Evolutionary conservation across 2,113 vertebrate genomes (phyloP).

Genomic region (Alexandromys fortis): DNA sequence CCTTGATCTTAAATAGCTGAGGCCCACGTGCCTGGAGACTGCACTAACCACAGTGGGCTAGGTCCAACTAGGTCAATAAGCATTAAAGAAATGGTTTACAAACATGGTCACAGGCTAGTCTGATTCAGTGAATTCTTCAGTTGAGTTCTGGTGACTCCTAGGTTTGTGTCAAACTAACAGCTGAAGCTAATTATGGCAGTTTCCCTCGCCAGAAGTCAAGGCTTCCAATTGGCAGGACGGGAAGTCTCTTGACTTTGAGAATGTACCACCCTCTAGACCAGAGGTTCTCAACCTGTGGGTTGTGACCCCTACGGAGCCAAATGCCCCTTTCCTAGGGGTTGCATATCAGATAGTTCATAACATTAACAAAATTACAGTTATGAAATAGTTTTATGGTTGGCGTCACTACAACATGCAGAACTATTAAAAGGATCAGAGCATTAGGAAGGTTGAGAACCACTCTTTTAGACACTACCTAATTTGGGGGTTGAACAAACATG

Average conservation of each 20-base stretch:
- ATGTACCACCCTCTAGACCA: not conserved
- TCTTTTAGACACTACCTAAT: not conserved
- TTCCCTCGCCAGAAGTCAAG: not conserved
- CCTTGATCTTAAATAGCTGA: not conserved
- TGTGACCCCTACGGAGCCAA: not conserved
- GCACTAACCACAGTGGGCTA: not conserved
- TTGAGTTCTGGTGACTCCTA: not conserved
- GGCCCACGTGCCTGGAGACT: not conserved
- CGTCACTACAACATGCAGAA: not conserved
- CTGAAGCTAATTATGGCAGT: not conserved
- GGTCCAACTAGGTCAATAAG: not conserved
- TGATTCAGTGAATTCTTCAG: not conserved
- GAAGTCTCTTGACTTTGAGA: not conserved
- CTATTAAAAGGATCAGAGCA: not conserved
- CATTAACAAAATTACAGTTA: not conserved
- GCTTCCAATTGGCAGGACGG: no score
- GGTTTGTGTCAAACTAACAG: not conserved
- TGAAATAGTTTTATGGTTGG: not conserved
- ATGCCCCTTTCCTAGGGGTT: not conserved
- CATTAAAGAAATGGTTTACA: not conserved
- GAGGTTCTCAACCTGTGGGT: not conserved
- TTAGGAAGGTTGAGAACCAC: not conserved
- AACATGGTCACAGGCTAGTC: not conserved
- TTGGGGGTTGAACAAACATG: not conserved
- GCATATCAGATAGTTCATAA: not conserved